Evolutionary conservation across 2,797 vertebrate species (phyloP), one percentile per base, ranked within the genome.

Genomic region (Crenuchus spilurus): DNA sequence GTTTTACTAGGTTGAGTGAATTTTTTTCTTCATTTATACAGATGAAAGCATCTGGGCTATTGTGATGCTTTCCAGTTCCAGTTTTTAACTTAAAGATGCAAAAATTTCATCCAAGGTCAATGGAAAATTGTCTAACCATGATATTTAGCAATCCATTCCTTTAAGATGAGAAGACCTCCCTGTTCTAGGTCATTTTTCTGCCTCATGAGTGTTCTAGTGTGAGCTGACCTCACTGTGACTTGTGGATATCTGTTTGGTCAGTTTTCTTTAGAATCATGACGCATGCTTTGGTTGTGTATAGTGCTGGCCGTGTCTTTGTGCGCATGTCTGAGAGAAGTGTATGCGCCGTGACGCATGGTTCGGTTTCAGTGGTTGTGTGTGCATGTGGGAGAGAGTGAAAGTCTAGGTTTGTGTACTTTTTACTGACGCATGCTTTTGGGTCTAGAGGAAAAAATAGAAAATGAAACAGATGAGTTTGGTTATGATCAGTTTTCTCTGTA

Each of bases 391-490:
- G 9, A 30, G 14, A 14, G 16, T 35, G 6, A 58, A 14, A 33
- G 54, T 8, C 2, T 18, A 20, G 2, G 18, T 26, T 11, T 41
- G 66, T 31, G 28, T 39, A 5, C 28, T 24, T 16, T 52, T 41
- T 26, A 54, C 33, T 74, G 64, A 73, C 13, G 49, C 57, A 41
- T 20, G 16, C 51, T 39, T 48, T 41, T 39, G 31, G 77, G 82
- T 70, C 8, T 65, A 37, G 11, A 37, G 22, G 48, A 37, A 16
- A 28, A 6, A 31, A 26, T 11, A 48, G 11, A 63, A 71, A 80
- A 62, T 77, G 75, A 44, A 73, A 39, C 62, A 70, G 31, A 52
- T 58, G 35, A n/a, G n/a, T n/a, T n/a, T n/a, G n/a, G n/a, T n/a
- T n/a, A n/a, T n/a, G n/a, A n/a, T n/a, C n/a, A n/a, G n/a, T n/a